Evolutionary conservation across 2,888 invertebrate genomes (phyloP).

Genomic region (Drosophila macrospina): DNA sequence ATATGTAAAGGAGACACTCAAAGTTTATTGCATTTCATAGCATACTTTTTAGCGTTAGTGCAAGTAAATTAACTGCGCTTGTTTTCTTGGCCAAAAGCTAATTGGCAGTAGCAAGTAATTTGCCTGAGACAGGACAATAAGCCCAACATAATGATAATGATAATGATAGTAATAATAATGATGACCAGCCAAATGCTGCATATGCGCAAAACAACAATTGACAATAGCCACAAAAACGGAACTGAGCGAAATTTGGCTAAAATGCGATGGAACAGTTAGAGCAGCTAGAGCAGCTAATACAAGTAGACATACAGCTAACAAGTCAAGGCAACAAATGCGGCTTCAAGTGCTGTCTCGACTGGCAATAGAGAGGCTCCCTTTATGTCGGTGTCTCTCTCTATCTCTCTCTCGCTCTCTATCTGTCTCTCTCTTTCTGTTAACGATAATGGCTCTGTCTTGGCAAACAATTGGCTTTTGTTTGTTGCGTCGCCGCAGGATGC

Average conservation of each 20-base stretch:
- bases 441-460: conserved; percentile 70
- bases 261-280: conserved; percentile 8
- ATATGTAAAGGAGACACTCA: background rate
- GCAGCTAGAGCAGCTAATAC: background rate
- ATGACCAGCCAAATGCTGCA: conserved; percentile 12
- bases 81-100: conserved; percentile 19
- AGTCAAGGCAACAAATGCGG: conserved; percentile 65
- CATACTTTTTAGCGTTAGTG: conserved; percentile 33
- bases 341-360: conserved; percentile 41
- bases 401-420: background rate
- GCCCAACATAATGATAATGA: conserved; percentile 7
- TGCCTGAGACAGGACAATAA: conserved; percentile 35
- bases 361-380: background rate
- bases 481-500: conserved; percentile 53
- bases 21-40: conserved; percentile 25
- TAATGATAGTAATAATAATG: conserved; percentile 4
- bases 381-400: background rate
- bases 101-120: conserved; percentile 39
- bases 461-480: conserved; percentile 68
- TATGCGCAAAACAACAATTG: conserved; percentile 17
- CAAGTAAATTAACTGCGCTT: conserved; percentile 4
- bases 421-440: conserved; percentile 33
- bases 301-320: too few species aligned
- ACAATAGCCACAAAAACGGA: conserved; percentile 11
- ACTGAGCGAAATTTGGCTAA: conserved; percentile 24